Percentiles rank a stretch among this genome's conserved stretches.
phyloP scores from a whole-genome alignment of 2,797 vertebrate genomes.

The Pristis pectinata region DNA sequence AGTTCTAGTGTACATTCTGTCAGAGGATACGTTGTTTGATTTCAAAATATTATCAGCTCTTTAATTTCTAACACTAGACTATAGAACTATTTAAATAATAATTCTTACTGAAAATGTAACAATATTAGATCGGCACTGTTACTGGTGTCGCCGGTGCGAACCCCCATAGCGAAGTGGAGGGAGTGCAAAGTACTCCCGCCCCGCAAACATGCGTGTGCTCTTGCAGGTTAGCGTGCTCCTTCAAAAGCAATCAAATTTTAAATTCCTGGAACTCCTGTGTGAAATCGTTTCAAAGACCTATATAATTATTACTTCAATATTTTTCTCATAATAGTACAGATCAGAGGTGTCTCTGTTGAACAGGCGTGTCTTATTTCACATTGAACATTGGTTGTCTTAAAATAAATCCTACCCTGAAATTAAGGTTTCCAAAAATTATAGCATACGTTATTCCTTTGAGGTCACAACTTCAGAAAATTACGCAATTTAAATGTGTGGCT shows the following conservation, averaged over 20 bases:
- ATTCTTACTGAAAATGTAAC: background rate
- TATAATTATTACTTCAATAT: background rate
- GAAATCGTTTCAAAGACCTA: background rate
- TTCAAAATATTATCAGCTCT: background rate
- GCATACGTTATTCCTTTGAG: background rate
- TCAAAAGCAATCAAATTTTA: no score
- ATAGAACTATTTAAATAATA: background rate
- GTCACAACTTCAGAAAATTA: background rate
- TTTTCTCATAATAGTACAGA: background rate
- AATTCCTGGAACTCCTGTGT: background rate
- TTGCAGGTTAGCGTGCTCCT: no score
- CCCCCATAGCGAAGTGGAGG: no score
- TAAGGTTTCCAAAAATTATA: conserved; percentile 16
- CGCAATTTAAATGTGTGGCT: background rate
- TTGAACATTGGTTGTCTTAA: background rate
- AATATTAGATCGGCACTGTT: background rate
- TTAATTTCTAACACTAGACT: background rate
- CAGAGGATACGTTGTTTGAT: background rate
- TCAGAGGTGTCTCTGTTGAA: background rate
- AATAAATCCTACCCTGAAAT: conserved; percentile 3
- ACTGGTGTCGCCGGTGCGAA: background rate
- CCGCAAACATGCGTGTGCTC: no score
- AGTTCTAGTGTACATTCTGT: background rate
- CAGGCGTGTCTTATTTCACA: background rate
- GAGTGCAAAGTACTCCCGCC: no score